A percentile compares a stretch with the other conserved stretches of the same genome.
These are phyloP conservation scores for Ferdinandea cuprea DNA, from an alignment of 2,888 invertebrate genomes.

Conservation along the genomic window DNA sequence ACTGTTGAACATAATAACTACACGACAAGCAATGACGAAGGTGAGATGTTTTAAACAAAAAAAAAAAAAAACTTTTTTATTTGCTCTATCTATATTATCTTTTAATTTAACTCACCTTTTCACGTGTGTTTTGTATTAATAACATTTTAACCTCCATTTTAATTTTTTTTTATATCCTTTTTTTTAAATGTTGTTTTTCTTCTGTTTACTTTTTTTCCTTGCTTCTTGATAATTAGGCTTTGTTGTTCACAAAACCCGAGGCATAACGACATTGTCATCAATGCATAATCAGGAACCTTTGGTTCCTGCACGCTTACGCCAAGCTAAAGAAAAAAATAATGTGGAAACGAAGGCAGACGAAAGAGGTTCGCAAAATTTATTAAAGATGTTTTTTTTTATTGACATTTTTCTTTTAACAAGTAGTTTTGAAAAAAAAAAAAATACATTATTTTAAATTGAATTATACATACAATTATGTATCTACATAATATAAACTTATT, in stretches of 20 bases:
- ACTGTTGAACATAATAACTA: slow-evolving; percentile 78
- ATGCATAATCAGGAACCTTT: slow-evolving; percentile 85
- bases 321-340: slow-evolving; percentile 86
- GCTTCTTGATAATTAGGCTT: slow-evolving; percentile 83
- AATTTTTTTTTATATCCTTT: slow-evolving; percentile 39
- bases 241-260: slow-evolving; percentile 91
- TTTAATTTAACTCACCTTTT: slow-evolving; percentile 17
- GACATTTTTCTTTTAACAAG: slow-evolving; percentile 27
- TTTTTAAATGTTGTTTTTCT: slow-evolving; percentile 22
- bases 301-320: slow-evolving; percentile 85
- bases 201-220: slow-evolving; percentile 30
- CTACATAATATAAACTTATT: slow-evolving; percentile 35
- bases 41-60: slow-evolving; percentile 76
- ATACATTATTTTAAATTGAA: slow-evolving; percentile 1
- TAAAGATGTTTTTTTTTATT: slow-evolving; percentile 57
- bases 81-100: slow-evolving; percentile 13
- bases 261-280: slow-evolving; percentile 90
- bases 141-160: slow-evolving; percentile 13
- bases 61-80: slow-evolving; percentile 11
- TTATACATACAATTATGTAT: neutral
- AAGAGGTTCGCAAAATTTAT: slow-evolving; percentile 84
- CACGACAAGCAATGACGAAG: slow-evolving; percentile 79
- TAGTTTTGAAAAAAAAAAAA: neutral
- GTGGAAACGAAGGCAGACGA: slow-evolving; percentile 88
- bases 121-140: slow-evolving; percentile 23